phyloP scores from a whole-genome alignment of 2,113 vertebrate species.

The Centropus bengalensis region DNA sequence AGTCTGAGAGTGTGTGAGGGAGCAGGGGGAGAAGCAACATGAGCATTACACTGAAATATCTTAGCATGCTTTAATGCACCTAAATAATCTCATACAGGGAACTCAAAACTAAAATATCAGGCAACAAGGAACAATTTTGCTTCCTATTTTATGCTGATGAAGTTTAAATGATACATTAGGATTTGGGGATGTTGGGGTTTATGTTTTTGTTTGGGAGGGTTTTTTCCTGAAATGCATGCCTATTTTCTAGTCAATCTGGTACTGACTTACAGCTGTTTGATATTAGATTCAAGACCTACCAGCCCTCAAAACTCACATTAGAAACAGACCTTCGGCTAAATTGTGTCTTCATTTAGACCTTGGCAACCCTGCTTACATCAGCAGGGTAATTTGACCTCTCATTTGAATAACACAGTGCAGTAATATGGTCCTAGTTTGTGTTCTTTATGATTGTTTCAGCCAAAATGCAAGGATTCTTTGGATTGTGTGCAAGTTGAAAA shows the following conservation, averaged over 20 bases:
- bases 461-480: neutral
- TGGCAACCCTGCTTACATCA: constrained; percentile 50
- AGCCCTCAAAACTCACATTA: constrained; percentile 65
- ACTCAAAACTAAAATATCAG: neutral
- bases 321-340: constrained; percentile 70
- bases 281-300: constrained; percentile 63
- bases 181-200: neutral
- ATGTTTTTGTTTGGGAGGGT: neutral
- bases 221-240: neutral
- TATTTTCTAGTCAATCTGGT: constrained; percentile 31
- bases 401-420: constrained; percentile 11
- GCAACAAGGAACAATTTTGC: neutral
- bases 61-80: neutral
- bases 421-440: constrained; percentile 43
- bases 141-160: neutral
- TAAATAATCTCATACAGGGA: neutral
- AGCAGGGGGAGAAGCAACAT: neutral
- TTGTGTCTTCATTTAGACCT: constrained; percentile 64
- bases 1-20: too few species aligned
- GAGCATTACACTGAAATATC: neutral
- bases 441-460: constrained; percentile 18
- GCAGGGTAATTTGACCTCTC: constrained; percentile 52
- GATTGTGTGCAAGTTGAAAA: neutral
- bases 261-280: constrained; percentile 63
- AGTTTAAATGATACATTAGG: constrained; percentile 7